Base-by-base conservation (phyloP, 2,888 invertebrate species). In the Mystacides longicornis region DNA sequence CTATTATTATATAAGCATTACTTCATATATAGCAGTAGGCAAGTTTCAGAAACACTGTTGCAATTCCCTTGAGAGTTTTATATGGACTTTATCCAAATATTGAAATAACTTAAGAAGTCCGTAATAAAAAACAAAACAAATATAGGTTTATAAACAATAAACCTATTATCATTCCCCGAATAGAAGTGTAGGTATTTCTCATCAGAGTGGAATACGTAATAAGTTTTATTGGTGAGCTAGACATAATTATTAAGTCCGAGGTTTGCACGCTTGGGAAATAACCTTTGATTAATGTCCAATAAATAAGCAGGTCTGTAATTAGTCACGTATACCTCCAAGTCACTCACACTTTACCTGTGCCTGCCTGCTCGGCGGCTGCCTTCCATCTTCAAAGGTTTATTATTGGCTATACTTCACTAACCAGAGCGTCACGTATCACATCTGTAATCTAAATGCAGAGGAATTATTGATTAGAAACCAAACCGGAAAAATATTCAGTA, bases 281-380 rank as follows among this genome's bases (percentile, higher is more conserved):
- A 46, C 46, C 19, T 21, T 46, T 46, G 46, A 46, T 46, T 46
- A 46, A 46, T 21, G 46, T 46, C 20, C 46, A 21, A 46, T 46
- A 46, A 46, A 46, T 46, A n/a, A 46, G 19, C 16, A 16, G 46
- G 11, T 16, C 16, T 19, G 16, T 46, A 46, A 46, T 46, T 46
- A 46, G 46, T 21, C 46, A 46, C 46, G 46, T 46, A 18, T 20
- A 9, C 9, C 46, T 11, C 20, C 46, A 21, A 21, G 46, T 21
- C 21, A 46, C 20, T 46, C 46, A 46, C 46, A 11, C 31, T 9
- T 7, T 11, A 31, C 31, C 7, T 11, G n/a, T 31, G 31, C 11
- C 31, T 9, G 7, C 7, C 11, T 31, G 7, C 7, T 11, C 31
- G 31, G 31, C 11, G 31, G 11, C 31, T 9, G 31, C 7, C 7